Percentiles rank a stretch among this genome's conserved stretches.
phyloP scores from a whole-genome alignment of 1,140 invertebrate species.

The Scaptomyza montana region DNA sequence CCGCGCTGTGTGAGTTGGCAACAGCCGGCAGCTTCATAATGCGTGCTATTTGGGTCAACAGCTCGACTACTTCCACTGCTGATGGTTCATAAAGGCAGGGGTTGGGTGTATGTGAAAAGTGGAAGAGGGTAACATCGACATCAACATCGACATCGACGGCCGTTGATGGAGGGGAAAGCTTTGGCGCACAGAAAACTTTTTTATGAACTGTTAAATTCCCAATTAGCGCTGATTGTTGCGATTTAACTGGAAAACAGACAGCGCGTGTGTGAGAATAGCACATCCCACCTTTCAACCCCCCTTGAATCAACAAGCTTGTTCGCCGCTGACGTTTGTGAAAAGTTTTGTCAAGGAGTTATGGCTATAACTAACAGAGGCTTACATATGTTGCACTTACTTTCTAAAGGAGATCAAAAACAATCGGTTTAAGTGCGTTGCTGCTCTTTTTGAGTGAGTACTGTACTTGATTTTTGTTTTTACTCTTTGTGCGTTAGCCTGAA shows the following conservation, averaged over 20 bases:
- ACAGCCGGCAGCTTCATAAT: slow-evolving; percentile 22
- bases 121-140: not conserved
- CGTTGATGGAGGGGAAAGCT: not conserved
- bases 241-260: slow-evolving; percentile 57
- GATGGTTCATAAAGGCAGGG: not conserved
- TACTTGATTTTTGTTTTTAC: too few species aligned
- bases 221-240: slow-evolving; percentile 76
- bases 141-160: too few species aligned
- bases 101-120: not conserved
- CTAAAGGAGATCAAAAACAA: not conserved
- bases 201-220: slow-evolving; percentile 77
- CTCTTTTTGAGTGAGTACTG: too few species aligned
- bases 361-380: too few species aligned
- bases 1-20: slow-evolving; percentile 12
- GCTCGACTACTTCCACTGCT: slow-evolving; percentile 25
- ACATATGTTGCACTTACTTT: not conserved
- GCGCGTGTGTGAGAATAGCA: slow-evolving; percentile 23
- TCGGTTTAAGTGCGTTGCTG: not conserved
- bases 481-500: too few species aligned
- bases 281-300: not conserved
- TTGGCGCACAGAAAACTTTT: slow-evolving; percentile 49
- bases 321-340: not conserved
- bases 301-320: not conserved
- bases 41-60: slow-evolving; percentile 59
- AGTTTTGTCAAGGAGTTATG: not conserved